Conservation (phyloP, 1,140 invertebrate genomes). For the Eriocheir sinensis region DNA sequence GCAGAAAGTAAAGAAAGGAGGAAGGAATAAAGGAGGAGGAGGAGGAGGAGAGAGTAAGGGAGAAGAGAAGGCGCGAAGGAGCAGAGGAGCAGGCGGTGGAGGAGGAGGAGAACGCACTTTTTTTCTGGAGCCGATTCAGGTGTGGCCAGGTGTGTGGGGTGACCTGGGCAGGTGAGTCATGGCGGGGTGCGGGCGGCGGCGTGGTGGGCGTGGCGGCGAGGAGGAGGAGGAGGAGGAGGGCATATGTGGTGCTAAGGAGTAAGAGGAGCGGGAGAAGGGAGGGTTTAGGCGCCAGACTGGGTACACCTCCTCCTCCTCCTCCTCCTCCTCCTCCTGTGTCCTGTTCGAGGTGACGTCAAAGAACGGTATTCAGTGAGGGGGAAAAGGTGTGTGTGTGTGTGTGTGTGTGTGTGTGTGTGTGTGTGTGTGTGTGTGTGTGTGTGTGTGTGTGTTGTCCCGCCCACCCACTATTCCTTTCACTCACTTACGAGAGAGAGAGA, state of each 20-base stretch:
- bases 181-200: background rate
- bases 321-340: background rate
- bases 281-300: conserved; percentile 6
- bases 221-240: background rate
- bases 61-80: background rate
- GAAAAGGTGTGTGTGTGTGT: too few relatives aligned
- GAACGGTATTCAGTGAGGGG: background rate
- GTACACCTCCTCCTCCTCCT: conserved; percentile 7
- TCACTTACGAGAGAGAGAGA: background rate
- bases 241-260: too few relatives aligned
- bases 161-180: background rate
- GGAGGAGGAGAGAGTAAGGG: background rate
- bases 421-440: background rate
- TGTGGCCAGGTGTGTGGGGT: background rate
- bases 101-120: too few relatives aligned
- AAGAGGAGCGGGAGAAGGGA: background rate
- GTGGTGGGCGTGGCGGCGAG: background rate
- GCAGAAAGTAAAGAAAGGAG: background rate
- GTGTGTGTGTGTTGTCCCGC: conserved; percentile 13
- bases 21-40: background rate
- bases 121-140: too few relatives aligned
- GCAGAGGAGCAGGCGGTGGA: background rate
- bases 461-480: background rate
- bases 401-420: too few relatives aligned
- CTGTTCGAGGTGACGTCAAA: background rate